phyloP scores from a whole-genome alignment of 2,888 invertebrate genomes.

The Sarcophaga carnaria region DNA sequence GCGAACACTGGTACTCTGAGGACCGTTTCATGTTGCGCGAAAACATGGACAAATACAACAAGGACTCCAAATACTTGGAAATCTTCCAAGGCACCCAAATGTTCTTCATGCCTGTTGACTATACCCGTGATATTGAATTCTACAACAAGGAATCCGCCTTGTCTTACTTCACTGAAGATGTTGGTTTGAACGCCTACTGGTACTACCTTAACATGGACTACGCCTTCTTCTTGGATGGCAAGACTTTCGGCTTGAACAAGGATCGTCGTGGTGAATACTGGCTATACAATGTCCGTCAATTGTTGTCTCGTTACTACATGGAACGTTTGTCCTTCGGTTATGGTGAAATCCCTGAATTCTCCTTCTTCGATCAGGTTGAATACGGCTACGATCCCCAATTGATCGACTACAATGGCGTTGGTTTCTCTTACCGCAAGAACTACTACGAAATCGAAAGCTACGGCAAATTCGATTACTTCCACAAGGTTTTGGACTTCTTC shows the following conservation, averaged over 20 bases:
- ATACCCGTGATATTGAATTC: slow-evolving; percentile 82
- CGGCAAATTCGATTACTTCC: slow-evolving; percentile 72
- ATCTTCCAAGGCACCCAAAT: slow-evolving; percentile 70
- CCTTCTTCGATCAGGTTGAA: slow-evolving; percentile 82
- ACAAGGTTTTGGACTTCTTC: slow-evolving; percentile 76
- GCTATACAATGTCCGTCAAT: slow-evolving; percentile 85
- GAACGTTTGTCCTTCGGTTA: slow-evolving; percentile 86
- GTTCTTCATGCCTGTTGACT: slow-evolving; percentile 82
- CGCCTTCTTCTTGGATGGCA: slow-evolving; percentile 85
- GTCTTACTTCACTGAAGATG: slow-evolving; percentile 87
- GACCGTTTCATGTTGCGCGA: slow-evolving; percentile 67
- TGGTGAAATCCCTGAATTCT: slow-evolving; percentile 83
- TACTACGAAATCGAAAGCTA: slow-evolving; percentile 71
- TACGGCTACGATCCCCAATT: slow-evolving; percentile 84
- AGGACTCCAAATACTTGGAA: slow-evolving; percentile 63
- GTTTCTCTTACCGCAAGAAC: slow-evolving; percentile 83
- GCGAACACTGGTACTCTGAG: slow-evolving; percentile 67
- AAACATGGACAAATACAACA: slow-evolving; percentile 59
- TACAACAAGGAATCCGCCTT: slow-evolving; percentile 83
- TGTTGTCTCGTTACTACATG: slow-evolving; percentile 86
- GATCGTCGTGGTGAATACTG: slow-evolving; percentile 85
- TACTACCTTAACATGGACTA: slow-evolving; percentile 84
- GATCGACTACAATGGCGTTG: slow-evolving; percentile 84
- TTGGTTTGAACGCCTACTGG: slow-evolving; percentile 85
- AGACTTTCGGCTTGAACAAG: slow-evolving; percentile 82